These are phyloP conservation scores for Azorinus chamasolen DNA, from an alignment of 2,888 invertebrate genomes.

Conservation along the genomic window DNA sequence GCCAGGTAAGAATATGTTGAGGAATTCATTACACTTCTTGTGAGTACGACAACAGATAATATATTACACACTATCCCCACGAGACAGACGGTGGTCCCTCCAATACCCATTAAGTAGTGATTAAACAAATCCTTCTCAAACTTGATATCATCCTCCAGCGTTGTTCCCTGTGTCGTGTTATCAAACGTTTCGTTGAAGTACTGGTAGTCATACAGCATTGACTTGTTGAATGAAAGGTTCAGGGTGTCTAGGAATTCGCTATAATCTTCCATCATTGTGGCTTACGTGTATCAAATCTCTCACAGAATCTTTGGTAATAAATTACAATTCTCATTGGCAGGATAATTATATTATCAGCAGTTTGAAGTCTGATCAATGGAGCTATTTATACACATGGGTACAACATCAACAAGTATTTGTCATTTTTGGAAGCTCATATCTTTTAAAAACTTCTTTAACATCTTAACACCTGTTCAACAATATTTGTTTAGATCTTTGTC, in stretches of 20 bases:
- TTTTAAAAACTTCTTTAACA: too few species aligned
- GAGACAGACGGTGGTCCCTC: slow-evolving; percentile 82
- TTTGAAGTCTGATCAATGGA: too few species aligned
- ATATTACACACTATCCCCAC: slow-evolving; percentile 85
- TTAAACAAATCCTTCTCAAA: slow-evolving; percentile 71
- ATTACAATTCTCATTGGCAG: too few species aligned
- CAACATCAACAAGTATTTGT: too few species aligned
- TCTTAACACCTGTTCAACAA: too few species aligned
- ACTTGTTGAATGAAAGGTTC: slow-evolving; percentile 32
- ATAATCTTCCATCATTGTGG: too few species aligned
- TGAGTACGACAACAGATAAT: slow-evolving; percentile 83
- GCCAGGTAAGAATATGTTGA: slow-evolving; percentile 85
- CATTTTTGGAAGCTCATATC: too few species aligned
- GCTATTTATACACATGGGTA: too few species aligned
- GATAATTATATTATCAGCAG: too few species aligned
- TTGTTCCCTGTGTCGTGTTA: background rate
- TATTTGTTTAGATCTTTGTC: too few species aligned
- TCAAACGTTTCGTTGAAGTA: slow-evolving; percentile 7
- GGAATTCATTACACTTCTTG: slow-evolving; percentile 81
- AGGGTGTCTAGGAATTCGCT: slow-evolving; percentile 33
- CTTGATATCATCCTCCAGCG: slow-evolving; percentile 23
- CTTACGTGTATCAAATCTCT: too few species aligned
- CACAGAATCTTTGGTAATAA: too few species aligned
- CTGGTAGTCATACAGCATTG: slow-evolving; percentile 2
- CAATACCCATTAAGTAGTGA: slow-evolving; percentile 85